Evolutionary conservation across 2,797 vertebrate species (phyloP).

Genomic region (Valencia hispanica): DNA sequence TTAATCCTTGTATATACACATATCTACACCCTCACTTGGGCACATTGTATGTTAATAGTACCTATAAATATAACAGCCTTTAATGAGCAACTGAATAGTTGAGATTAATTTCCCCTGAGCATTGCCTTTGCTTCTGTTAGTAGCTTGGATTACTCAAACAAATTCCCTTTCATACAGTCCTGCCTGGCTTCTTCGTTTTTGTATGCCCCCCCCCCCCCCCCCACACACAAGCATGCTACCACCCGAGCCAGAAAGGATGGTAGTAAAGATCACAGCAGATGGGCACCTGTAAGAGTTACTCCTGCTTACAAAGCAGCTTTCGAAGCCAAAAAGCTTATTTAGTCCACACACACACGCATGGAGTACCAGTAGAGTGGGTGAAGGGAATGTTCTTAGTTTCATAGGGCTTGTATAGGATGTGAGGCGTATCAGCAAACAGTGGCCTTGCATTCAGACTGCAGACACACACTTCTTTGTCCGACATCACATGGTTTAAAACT

Average conservation of each 20-base stretch:
- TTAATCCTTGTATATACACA: slow-evolving; percentile 3
- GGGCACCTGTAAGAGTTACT: slow-evolving; percentile 46
- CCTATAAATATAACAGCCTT: slow-evolving; percentile 43
- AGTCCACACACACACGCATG: slow-evolving; percentile 18
- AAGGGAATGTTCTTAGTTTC: slow-evolving; percentile 49
- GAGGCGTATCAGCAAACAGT: slow-evolving; percentile 47
- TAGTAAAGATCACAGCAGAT: slow-evolving; percentile 64
- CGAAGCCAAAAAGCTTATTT: slow-evolving; percentile 38
- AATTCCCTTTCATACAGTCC: slow-evolving; percentile 43
- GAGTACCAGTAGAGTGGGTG: slow-evolving; percentile 35
- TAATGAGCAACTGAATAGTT: slow-evolving; percentile 55
- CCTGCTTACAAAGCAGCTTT: slow-evolving; percentile 52
- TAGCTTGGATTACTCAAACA: slow-evolving; percentile 47
- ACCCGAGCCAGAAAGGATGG: slow-evolving; percentile 57
- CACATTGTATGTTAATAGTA: slow-evolving; percentile 1
- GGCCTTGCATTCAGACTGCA: slow-evolving; percentile 36
- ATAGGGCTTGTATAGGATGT: slow-evolving; percentile 51
- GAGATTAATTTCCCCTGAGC: slow-evolving; percentile 65
- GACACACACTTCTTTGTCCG: slow-evolving; percentile 52
- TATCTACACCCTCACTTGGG: not conserved
- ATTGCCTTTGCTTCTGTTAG: slow-evolving; percentile 71
- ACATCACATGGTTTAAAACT: not conserved
- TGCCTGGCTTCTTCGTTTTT: slow-evolving; percentile 54
- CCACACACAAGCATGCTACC: slow-evolving; percentile 41
- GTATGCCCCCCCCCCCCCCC: slow-evolving; percentile 5